Evolutionary conservation across 2,888 invertebrate species (phyloP).

Genomic region (Tetropium fuscum): DNA sequence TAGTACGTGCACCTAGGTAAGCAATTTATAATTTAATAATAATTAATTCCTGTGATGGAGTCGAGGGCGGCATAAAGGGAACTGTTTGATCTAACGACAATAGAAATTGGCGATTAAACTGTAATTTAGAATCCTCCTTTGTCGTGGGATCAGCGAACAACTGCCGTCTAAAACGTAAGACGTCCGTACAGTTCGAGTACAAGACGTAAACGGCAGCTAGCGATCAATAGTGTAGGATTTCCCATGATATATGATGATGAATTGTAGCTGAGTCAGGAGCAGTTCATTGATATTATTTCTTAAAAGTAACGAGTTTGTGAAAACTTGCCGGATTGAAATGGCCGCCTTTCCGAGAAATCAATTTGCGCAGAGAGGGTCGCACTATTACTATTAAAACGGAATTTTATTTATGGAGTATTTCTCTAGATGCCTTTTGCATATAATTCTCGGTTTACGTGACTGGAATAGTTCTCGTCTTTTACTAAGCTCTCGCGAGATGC

Average conservation of each 20-base stretch:
- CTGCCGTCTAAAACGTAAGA: conserved; percentile 19
- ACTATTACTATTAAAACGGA: neutral
- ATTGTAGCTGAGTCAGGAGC: conserved; percentile 21
- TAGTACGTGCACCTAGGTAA: neutral
- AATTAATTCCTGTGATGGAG: conserved; percentile 25
- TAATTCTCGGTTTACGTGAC: conserved; percentile 11
- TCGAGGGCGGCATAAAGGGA: conserved; percentile 19
- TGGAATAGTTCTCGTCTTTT: neutral
- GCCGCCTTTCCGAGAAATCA: neutral
- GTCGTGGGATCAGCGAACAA: conserved; percentile 21
- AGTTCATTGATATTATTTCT: conserved; percentile 27
- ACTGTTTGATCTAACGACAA: conserved; percentile 32
- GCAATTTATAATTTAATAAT: conserved; percentile 22
- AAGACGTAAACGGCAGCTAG: conserved; percentile 26
- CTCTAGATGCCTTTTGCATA: neutral
- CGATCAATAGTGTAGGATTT: conserved; percentile 29
- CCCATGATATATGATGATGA: conserved; percentile 29
- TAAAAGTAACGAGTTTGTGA: conserved; percentile 12
- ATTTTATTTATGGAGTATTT: neutral
- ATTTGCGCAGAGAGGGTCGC: conserved; percentile 2
- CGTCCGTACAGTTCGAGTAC: conserved; percentile 4
- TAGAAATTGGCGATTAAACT: conserved; percentile 35
- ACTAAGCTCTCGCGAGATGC: too few relatives aligned
- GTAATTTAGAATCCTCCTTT: conserved; percentile 34
- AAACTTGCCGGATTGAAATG: conserved; percentile 8